These are phyloP conservation scores for Sminthurides aquaticus DNA, from an alignment of 2,888 invertebrate species.

Conservation along the genomic window DNA sequence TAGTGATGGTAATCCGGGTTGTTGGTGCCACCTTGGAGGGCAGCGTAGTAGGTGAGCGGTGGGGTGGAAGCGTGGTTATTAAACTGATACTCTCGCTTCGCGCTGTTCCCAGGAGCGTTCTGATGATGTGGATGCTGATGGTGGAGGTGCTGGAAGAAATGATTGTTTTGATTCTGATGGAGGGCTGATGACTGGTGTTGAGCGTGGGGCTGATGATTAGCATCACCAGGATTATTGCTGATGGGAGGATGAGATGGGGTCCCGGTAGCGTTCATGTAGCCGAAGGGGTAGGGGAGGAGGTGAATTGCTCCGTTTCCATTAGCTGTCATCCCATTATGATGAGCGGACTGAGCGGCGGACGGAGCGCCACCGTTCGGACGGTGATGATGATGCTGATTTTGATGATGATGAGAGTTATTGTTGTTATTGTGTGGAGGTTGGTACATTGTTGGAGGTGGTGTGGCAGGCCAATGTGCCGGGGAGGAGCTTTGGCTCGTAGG, in stretches of 20 bases:
- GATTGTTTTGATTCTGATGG: background rate
- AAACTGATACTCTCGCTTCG: background rate
- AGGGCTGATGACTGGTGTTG: background rate
- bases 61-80: background rate
- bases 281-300: conserved; percentile 19
- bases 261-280: conserved; percentile 16
- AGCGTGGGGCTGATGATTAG: background rate
- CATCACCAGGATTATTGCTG: background rate
- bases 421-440: background rate
- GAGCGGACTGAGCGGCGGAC: background rate
- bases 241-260: background rate
- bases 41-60: background rate
- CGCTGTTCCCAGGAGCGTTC: background rate
- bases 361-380: background rate
- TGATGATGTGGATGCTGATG: conserved; percentile 10
- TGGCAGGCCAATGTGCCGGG: conserved; percentile 18
- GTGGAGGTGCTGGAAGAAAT: conserved; percentile 7
- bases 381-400: conserved; percentile 6
- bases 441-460: conserved; percentile 1
- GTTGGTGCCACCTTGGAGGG: background rate
- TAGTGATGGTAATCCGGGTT: conserved; percentile 37
- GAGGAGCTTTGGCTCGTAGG: conserved; percentile 4
- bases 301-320: conserved; percentile 4
- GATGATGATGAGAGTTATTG: conserved; percentile 1
- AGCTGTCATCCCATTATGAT: background rate